Evolutionary conservation across 2,113 vertebrate species (phyloP).

Genomic region (Amia ocellicauda): DNA sequence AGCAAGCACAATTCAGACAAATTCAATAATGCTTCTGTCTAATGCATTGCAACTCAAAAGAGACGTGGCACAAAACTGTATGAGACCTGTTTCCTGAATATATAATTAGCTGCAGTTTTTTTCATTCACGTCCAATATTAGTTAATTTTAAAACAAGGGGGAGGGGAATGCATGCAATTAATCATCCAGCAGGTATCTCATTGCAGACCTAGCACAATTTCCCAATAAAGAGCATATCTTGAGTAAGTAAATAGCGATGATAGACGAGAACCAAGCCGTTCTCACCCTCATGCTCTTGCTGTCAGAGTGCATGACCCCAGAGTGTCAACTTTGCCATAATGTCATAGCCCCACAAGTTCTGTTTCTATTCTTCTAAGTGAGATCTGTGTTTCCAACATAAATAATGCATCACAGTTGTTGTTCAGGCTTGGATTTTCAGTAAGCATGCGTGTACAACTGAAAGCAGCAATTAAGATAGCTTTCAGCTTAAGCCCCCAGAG

Average conservation of each 20-base stretch:
- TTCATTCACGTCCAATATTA: not conserved
- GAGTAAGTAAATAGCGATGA: not conserved
- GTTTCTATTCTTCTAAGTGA: constrained; percentile 17
- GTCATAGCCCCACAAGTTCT: not conserved
- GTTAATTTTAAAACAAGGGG: not conserved
- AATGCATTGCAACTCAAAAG: not conserved
- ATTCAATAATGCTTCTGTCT: constrained; percentile 11
- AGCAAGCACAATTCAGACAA: constrained; percentile 10
- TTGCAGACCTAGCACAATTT: not conserved
- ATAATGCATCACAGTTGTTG: constrained; percentile 15
- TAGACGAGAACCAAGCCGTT: not conserved
- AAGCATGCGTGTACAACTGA: not conserved
- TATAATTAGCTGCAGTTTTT: constrained; percentile 1
- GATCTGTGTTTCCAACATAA: constrained; percentile 12
- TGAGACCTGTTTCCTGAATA: not conserved
- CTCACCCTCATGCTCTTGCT: not conserved
- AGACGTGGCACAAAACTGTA: not conserved
- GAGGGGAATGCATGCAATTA: constrained; percentile 2
- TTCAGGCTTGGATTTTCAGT: constrained; percentile 15
- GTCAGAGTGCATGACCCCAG: not conserved
- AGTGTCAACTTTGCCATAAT: not conserved
- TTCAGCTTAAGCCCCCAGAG: constrained; percentile 4
- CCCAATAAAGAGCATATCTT: not conserved
- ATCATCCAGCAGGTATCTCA: constrained; percentile 7
- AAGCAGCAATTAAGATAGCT: constrained; percentile 12